These are phyloP conservation scores for Bugula neritina DNA, from an alignment of 2,888 invertebrate genomes.

Conservation along the genomic window DNA sequence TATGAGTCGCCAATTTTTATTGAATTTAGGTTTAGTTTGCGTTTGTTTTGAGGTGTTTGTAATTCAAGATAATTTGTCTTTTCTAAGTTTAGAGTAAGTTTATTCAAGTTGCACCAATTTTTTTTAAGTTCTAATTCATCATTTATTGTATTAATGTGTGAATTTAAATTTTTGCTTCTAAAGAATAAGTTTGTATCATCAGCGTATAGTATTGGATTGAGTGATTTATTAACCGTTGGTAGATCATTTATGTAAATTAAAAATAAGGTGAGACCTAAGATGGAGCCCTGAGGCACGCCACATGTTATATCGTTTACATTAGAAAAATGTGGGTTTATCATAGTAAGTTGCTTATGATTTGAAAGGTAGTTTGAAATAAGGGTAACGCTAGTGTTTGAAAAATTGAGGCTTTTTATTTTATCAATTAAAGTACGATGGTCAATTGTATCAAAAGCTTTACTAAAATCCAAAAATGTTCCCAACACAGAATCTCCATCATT, in stretches of 20 bases:
- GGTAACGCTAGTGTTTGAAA: not conserved
- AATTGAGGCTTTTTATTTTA: not conserved
- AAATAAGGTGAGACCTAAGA: not conserved
- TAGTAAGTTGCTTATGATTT: not conserved
- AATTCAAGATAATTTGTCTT: not conserved
- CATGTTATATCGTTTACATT: not conserved
- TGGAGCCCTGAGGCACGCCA: not conserved
- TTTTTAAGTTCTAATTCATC: not conserved
- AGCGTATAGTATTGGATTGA: not conserved
- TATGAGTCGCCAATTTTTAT: not conserved
- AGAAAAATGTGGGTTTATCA: not conserved
- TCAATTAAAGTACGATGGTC: not conserved
- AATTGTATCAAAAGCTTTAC: not conserved
- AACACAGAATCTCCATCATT: no score
- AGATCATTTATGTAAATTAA: not conserved
- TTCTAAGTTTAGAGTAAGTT: not conserved
- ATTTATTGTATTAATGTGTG: not conserved
- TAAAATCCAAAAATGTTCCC: not conserved
- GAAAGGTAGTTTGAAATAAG: not conserved
- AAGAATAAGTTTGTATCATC: not conserved
- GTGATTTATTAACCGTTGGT: not conserved
- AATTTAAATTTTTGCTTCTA: not conserved
- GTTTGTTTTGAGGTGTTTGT: not conserved
- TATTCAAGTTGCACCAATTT: not conserved
- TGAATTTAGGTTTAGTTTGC: no score